These are phyloP conservation scores for Sebastes reedi DNA, from an alignment of 2,797 vertebrate genomes.

Conservation along the genomic window DNA sequence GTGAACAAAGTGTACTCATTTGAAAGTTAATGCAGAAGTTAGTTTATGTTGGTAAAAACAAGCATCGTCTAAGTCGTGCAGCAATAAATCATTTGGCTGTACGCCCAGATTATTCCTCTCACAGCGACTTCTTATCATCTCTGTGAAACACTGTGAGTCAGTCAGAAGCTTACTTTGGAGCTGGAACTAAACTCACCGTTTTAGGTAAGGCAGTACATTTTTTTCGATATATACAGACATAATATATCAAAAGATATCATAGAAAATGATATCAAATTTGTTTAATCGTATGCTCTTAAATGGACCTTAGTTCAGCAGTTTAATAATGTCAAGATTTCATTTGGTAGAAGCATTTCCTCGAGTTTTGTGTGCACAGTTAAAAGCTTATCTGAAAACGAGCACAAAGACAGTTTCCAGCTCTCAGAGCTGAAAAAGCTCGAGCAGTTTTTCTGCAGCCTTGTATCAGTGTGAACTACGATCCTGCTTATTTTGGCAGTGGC, in stretches of 20 bases:
- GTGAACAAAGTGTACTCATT: background rate
- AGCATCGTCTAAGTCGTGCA: background rate
- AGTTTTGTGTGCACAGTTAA: background rate
- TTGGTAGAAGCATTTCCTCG: background rate
- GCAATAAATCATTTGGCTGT: conserved; percentile 16
- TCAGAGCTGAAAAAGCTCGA: background rate
- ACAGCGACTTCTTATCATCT: conserved; percentile 36
- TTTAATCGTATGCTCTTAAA: background rate
- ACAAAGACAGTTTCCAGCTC: background rate
- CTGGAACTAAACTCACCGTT: conserved; percentile 81
- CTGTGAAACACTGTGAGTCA: conserved; percentile 46
- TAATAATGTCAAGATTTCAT: accelerated
- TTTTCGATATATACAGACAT: background rate
- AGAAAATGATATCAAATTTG: background rate
- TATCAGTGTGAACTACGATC: conserved; percentile 59
- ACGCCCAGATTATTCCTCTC: conserved; percentile 28
- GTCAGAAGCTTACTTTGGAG: conserved; percentile 70
- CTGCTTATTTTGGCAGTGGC: conserved; percentile 67
- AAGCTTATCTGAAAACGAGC: background rate
- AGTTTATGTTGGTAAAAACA: background rate
- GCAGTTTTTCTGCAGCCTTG: conserved; percentile 44
- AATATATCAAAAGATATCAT: background rate
- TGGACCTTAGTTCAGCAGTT: background rate
- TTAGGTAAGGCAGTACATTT: conserved; percentile 68
- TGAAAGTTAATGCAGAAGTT: background rate